Base-by-base conservation (phyloP, 2,888 invertebrate genomes). In the Philonicus albiceps region DNA sequence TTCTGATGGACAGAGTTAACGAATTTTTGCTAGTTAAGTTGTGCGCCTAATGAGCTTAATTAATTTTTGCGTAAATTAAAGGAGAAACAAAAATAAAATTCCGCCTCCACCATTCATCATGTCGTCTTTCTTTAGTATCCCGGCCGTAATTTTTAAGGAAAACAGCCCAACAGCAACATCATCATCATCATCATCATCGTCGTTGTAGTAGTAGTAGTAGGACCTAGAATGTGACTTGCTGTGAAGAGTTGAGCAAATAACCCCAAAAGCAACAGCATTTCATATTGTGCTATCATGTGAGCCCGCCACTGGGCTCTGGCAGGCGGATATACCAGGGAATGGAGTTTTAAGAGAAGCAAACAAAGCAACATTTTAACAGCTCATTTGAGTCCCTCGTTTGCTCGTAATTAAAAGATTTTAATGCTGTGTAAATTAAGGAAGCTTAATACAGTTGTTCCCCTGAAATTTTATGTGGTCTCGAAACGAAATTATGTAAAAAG, bases 391-490 rank as follows among this genome's bases (percentile, higher is more conserved):
- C 75, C 85, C 74, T 85, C 85, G 85, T 85, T 85, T 74, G 85
- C 85, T 85, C 85, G 49, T 85, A 85, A 85, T 85, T 85, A 85
- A 85, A 85, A 85, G 85, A 74, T 85, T 85, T 85, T 85, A 85
- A 85, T 75, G 85, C 75, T 75, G 34, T 85, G 85, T 75, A 85
- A 85, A 85, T 85, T 85, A 85, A 85, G 53, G 75, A 53, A 49
- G 74, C 85, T 74, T 85, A 85, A 85, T 84, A 73, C 84, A 84
- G 84, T 84, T 73, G 84, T 73, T 84, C 40, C 84, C 40, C 73
- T 73, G 40, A 73, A 84, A 73, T 84, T 84, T 84, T 84, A 84
- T 84, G 84, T 73, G 73, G 84, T 84, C 84, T 84, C 30, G 73
- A 84, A 84, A 84, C 40, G 84, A 73, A 84, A 84, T 84, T 84